Evolutionary conservation across 1,140 invertebrate genomes (phyloP), one percentile per base, ranked within the genome.

Genomic region (Condylostylus longicornis): DNA sequence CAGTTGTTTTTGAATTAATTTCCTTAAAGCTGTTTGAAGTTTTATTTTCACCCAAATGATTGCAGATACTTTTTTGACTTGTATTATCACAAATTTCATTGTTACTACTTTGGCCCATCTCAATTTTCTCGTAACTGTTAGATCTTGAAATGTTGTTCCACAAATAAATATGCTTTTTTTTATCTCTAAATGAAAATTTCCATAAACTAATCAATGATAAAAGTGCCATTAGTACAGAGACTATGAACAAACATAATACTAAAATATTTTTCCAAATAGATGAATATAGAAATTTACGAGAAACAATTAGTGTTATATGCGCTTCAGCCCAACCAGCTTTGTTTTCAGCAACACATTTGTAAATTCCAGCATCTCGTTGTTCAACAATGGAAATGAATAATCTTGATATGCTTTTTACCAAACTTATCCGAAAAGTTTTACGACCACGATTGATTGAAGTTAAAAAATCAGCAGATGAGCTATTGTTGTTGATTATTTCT

Each of bases 301-400:
- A 69, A 22, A 85, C 71, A 2, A 69, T 65, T 39, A 85, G 61
- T 27, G 71, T 78, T 15, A 84, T 72, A 46, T 72, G 73, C 21
- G 74, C 72, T 54, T 79, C 72, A 2, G 71, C 73, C 45, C 69
- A 70, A 1, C 81, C 81, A 7, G 81, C 82, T 57, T 75, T 71
- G 53, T 83, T 86, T 53, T 81, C 77, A 1, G 79, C 80, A 15
- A 69, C 67, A 50, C 82, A 86, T 7, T 69, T 71, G 53, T 82
- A 84, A 12, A 71, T 62, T 18, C 79, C 79, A 15, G 77, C 68
- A 56, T 86, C 81, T 53, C 74, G 70, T 22, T 71, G 51, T 38
- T 79, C 77, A 1, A 73, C 71, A 13, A 71, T 70, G 35, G 73
- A 67, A 38, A 86, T 75, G 4, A 75, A 82, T 46, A 86, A 58